These are phyloP conservation scores for Copsychus sechellarum DNA, from an alignment of 2,113 vertebrate species.

Conservation along the genomic window DNA sequence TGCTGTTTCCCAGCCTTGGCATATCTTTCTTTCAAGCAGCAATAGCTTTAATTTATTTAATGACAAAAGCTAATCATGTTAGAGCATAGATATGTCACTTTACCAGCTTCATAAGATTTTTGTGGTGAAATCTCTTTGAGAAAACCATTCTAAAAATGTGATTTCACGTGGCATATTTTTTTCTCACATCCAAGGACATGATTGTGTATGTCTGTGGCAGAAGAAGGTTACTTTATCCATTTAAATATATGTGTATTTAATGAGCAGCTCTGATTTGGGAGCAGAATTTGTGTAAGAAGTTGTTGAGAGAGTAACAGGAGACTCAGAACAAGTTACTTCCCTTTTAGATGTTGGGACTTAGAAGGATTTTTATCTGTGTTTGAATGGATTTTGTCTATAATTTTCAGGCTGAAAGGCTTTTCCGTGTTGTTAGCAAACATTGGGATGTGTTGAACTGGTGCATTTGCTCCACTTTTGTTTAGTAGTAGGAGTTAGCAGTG, in stretches of 20 bases:
- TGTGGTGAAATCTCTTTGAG: neutral
- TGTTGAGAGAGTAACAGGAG: neutral
- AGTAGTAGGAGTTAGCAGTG: neutral
- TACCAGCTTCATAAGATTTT: neutral
- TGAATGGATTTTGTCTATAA: neutral
- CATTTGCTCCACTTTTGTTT: neutral
- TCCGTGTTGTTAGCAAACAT: accelerated
- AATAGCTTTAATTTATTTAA: constrained; percentile 35
- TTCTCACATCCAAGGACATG: neutral
- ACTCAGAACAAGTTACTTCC: neutral
- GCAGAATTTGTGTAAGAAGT: neutral
- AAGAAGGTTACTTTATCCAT: neutral
- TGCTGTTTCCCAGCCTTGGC: constrained; percentile 3
- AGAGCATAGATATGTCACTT: neutral
- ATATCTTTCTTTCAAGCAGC: neutral
- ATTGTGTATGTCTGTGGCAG: neutral
- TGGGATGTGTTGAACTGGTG: neutral
- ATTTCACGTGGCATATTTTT: neutral
- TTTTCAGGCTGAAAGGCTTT: neutral
- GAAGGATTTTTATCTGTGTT: neutral
- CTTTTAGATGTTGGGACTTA: neutral
- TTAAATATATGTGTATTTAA: neutral
- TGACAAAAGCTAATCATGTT: constrained; percentile 17
- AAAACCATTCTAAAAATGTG: neutral
- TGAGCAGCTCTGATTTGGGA: neutral